These are phyloP conservation scores for Temnothorax rugatulus DNA, from an alignment of 2,888 invertebrate species.

Conservation along the genomic window DNA sequence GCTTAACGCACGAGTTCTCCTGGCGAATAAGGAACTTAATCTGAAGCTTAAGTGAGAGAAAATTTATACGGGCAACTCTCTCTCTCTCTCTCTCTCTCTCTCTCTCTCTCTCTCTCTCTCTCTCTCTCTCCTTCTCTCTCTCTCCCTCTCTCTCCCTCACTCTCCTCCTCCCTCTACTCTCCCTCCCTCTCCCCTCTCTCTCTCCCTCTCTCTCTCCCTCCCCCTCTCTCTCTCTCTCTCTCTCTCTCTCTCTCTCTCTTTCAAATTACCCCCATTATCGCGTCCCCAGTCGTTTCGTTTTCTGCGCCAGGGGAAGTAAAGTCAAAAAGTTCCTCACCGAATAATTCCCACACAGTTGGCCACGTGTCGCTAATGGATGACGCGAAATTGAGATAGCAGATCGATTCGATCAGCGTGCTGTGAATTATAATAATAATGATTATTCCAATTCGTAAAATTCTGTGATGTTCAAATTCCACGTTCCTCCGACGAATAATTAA, in stretches of 20 bases:
- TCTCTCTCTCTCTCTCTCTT: background rate
- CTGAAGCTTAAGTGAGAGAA: conserved; percentile 21
- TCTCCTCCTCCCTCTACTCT: too few relatives aligned
- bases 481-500: background rate
- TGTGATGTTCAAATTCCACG: background rate
- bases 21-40: conserved; percentile 26
- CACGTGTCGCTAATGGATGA: conserved; percentile 6
- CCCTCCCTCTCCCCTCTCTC: background rate
- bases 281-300: background rate
- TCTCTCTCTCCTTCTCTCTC: background rate
- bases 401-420: background rate
- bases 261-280: conserved; percentile 4
- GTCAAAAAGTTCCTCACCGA: conserved; percentile 2
- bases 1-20: conserved; percentile 23
- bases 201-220: background rate
- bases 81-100: background rate
- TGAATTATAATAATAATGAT: conserved; percentile 4
- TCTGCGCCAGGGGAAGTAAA: background rate
- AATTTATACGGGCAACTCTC: conserved; percentile 26
- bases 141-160: background rate
- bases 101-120: background rate
- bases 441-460: conserved; percentile 18
- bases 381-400: background rate
- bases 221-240: background rate
- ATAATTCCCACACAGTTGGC: background rate